These are phyloP conservation scores for Sicus ferrugineus DNA, from an alignment of 2,888 invertebrate species.

Conservation along the genomic window DNA sequence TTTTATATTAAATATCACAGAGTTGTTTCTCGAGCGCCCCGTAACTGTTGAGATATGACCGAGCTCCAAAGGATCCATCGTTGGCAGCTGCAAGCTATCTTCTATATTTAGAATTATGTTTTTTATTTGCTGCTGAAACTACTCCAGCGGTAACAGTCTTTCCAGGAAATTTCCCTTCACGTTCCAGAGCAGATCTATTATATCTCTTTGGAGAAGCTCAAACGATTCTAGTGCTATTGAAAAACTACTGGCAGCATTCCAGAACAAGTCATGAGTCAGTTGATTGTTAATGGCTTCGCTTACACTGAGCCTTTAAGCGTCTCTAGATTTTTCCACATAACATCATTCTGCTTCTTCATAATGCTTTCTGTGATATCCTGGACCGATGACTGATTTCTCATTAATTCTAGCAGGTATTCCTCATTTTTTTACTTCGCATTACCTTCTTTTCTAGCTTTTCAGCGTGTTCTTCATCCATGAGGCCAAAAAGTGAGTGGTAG, in stretches of 20 bases:
- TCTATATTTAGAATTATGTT: background rate
- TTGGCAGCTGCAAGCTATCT: background rate
- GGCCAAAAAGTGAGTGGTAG: constrained; percentile 2
- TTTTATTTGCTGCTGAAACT: background rate
- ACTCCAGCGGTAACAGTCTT: background rate
- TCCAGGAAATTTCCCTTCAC: constrained; percentile 3
- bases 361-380: background rate
- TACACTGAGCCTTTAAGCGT: background rate
- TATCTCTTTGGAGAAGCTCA: background rate
- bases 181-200: background rate
- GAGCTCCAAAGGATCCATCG: background rate
- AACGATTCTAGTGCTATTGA: constrained; percentile 4
- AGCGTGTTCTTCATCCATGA: constrained; percentile 5
- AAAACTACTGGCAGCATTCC: background rate
- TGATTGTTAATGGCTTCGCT: background rate
- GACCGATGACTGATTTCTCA: constrained; percentile 2
- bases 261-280: background rate
- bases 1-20: constrained; percentile 6
- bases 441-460: background rate
- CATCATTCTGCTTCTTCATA: constrained; percentile 4
- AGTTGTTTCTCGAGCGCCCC: background rate
- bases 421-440: background rate
- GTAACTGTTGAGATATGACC: background rate
- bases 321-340: background rate
- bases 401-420: background rate